Evolutionary conservation across 2,888 invertebrate species (phyloP), one percentile per base, ranked within the genome.

Genomic region (Hofmannophila pseudospretella): DNA sequence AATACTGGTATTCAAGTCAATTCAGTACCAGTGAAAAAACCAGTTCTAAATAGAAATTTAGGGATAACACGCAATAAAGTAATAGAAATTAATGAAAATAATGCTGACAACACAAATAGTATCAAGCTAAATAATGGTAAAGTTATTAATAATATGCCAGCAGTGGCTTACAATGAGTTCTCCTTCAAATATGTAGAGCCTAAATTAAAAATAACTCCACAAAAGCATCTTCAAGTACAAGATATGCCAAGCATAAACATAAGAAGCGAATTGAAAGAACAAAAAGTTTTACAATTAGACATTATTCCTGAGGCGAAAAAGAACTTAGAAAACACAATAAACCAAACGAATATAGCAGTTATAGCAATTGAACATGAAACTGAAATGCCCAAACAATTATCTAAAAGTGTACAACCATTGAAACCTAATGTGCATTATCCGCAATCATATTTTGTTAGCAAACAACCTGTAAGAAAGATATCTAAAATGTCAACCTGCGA

Each of bases 191-290:
- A 79, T 47, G 43, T 54, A 30, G 69, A 77, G 52, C 61, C 67
- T 25, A 61, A 64, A 50, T 42, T 42, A 32, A 57, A 47, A 30
- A 20, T 36, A 26, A 42, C 16, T 27, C 44, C 54, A 22, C 50
- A 38, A 29, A 77, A 66, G 51, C 39, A 47, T 33, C 60, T 88
- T 40, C 58, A 73, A 48, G 51, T 87, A 45, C 88, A 88, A 67
- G 60, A 68, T 48, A 80, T 88, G 80, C 88, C 88, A 32, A 69
- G 78, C 36, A 79, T 89, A 41, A 81, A 78, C 51, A 89, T 89
- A 43, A 76, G 84, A 56, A 75, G 84, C 45, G 78, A 84, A 54
- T 58, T 89, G 13, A 84, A 71, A 34, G 69, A 77, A 41, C 88
- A 89, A 57, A 87, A 76, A 60, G 85, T 88, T 39, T 68, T 88